Conservation (phyloP, 2,113 vertebrate genomes). For the Amblyornis subalaris region DNA sequence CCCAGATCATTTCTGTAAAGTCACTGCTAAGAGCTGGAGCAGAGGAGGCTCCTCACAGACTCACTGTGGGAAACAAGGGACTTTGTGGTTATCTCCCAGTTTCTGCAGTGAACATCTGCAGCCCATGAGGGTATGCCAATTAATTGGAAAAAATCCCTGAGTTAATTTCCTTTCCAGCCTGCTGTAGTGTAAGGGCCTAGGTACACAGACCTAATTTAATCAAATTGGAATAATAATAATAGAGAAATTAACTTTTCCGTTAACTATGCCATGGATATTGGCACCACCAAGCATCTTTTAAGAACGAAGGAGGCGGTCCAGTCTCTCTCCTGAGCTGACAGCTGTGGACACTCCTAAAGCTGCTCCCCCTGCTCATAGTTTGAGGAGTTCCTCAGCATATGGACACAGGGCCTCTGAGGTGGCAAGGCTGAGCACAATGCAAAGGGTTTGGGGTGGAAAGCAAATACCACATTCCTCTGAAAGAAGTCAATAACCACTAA, state of each 20-base stretch:
- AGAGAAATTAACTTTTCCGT: neutral
- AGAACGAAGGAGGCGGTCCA: neutral
- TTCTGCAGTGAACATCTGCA: slow-evolving; percentile 50
- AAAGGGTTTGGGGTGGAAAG: neutral
- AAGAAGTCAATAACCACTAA: neutral
- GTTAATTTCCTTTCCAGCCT: slow-evolving; percentile 67
- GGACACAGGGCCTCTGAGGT: neutral
- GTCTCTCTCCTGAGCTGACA: neutral
- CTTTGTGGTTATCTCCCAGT: slow-evolving; percentile 39
- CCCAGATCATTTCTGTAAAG: neutral
- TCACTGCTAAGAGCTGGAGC: slow-evolving; percentile 4
- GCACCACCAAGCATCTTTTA: neutral
- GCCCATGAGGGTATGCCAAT: slow-evolving; percentile 54
- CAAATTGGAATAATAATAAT: neutral
- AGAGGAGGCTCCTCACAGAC: neutral
- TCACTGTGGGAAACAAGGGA: neutral
- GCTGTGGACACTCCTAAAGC: neutral
- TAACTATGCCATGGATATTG: neutral
- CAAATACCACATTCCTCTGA: neutral
- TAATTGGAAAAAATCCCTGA: slow-evolving; percentile 69
- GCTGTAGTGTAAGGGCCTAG: slow-evolving; percentile 51
- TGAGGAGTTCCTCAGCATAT: neutral
- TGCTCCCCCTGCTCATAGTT: neutral
- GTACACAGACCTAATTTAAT: slow-evolving; percentile 67
- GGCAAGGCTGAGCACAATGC: neutral